These are phyloP conservation scores for Pteronotus mesoamericanus DNA, from an alignment of 2,797 vertebrate genomes.

Conservation along the genomic window DNA sequence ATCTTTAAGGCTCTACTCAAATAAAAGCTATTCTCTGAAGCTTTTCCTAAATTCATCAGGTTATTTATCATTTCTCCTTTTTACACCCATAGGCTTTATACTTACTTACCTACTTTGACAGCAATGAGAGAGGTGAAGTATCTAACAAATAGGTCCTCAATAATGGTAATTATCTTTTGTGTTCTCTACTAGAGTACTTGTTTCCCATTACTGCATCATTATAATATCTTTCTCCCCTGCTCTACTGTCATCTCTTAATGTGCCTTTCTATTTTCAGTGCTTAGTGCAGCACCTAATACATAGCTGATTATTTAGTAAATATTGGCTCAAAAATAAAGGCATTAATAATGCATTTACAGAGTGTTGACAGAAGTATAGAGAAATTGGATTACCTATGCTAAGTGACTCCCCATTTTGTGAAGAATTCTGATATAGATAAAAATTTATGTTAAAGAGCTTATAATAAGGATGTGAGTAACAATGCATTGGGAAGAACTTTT, in stretches of 20 bases:
- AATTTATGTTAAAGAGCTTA: background rate
- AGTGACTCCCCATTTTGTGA: background rate
- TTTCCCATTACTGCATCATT: background rate
- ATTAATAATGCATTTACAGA: background rate
- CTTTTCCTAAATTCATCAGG: background rate
- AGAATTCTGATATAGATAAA: background rate
- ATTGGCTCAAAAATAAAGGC: background rate
- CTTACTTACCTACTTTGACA: background rate
- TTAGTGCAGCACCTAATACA: background rate
- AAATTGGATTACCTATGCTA: background rate
- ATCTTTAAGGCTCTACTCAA: background rate
- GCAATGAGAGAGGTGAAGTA: background rate
- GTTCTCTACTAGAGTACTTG: background rate
- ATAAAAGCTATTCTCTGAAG: background rate
- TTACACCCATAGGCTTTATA: background rate
- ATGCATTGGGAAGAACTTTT: background rate
- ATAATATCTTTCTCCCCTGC: background rate
- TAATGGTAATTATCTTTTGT: constrained; percentile 15
- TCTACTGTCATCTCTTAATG: background rate
- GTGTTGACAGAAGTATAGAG: background rate
- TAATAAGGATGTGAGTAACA: background rate
- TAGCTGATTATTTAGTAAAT: background rate
- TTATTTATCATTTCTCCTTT: constrained; percentile 10
- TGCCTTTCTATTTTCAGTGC: background rate
- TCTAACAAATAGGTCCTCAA: background rate